Evolutionary conservation across 2,888 invertebrate species (phyloP), one percentile per base, ranked within the genome.

Genomic region (Melinaea menophilus): DNA sequence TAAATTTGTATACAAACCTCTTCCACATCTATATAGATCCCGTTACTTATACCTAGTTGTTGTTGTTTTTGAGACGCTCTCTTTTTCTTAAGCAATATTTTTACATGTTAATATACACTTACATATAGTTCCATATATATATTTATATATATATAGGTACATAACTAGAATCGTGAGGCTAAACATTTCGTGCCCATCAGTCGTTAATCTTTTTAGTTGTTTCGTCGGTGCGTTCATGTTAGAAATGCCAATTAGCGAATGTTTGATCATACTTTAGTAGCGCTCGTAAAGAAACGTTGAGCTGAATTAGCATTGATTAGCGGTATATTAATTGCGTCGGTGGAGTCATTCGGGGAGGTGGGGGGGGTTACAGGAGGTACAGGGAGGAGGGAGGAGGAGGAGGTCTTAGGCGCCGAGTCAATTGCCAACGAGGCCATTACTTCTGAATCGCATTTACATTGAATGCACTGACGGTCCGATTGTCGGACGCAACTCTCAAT

Each of bases 361-460:
- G n/a, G 55, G 45, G 5, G 31, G 35, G 55, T 22, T 54, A 60
- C 33, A 31, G 46, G 58, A 56, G 33, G 5, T n/a, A 41, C 41
- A 41, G 46, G 33, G 35, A 35, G 31, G n/a, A 65, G 65, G 57
- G 69, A 51, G 34, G 45, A 41, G 33, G 66, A n/a, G 63, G 55
- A 59, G 60, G 64, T 62, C 58, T 45, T 56, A 56, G 57, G 60
- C 59, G 56, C 47, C 66, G 72, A 71, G 73, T 73, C 84, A 78
- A 82, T 83, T 78, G 84, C 73, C 79, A 73, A 77, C 79, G 75
- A 78, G 79, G 78, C 82, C 86, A 85, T 86, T 82, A 85, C 82
- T 84, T 80, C 79, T 73, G 74, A 77, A 75, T 72, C 80, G 73
- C 85, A 89, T 89, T 89, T 85, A 86, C 88, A 89, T 89, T 89